Percentiles rank a stretch among this genome's conserved stretches.
Conservation (phyloP, 1,140 invertebrate genomes). For the Drosophila nigromelanica region DNA sequence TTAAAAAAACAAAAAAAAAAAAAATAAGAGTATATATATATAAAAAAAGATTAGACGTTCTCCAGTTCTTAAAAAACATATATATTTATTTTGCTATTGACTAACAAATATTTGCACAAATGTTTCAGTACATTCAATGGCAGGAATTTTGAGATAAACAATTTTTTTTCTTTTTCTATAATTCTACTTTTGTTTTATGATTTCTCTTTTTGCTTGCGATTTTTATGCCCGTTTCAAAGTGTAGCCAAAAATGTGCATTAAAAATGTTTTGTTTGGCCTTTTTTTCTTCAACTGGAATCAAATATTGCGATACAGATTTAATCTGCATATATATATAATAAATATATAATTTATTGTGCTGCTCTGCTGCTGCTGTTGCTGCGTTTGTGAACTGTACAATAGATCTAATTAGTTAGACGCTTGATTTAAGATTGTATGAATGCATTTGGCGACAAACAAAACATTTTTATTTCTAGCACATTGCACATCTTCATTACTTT, state of each 20-base stretch:
- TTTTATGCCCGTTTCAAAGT: slow-evolving; percentile 76
- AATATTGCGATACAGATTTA: slow-evolving; percentile 5
- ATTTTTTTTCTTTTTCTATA: slow-evolving; percentile 31
- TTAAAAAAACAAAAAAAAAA: slow-evolving; percentile 17
- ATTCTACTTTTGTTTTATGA: slow-evolving; percentile 26
- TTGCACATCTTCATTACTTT: slow-evolving; percentile 24
- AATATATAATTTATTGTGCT: slow-evolving; percentile 71
- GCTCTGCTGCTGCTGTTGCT: slow-evolving; percentile 53
- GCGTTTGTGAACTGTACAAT: slow-evolving; percentile 41
- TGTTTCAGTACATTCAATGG: slow-evolving; percentile 52
- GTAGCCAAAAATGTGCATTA: slow-evolving; percentile 71
- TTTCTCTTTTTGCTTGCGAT: slow-evolving; percentile 42
- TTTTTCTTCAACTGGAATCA: slow-evolving; percentile 25
- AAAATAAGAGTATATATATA: slow-evolving; percentile 22
- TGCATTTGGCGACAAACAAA: slow-evolving; percentile 52
- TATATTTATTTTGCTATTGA: slow-evolving; percentile 46
- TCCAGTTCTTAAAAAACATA: slow-evolving; percentile 15
- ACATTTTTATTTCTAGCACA: slow-evolving; percentile 49
- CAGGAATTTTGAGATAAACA: slow-evolving; percentile 46
- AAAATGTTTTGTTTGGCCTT: slow-evolving; percentile 78
- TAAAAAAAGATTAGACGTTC: slow-evolving; percentile 12
- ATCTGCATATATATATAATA: neutral
- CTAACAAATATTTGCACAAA: slow-evolving; percentile 80
- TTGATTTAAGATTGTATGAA: slow-evolving; percentile 49
- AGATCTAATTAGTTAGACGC: slow-evolving; percentile 58